phyloP scores from a whole-genome alignment of 2,113 vertebrate species.

The Hemiscyllium ocellatum region DNA sequence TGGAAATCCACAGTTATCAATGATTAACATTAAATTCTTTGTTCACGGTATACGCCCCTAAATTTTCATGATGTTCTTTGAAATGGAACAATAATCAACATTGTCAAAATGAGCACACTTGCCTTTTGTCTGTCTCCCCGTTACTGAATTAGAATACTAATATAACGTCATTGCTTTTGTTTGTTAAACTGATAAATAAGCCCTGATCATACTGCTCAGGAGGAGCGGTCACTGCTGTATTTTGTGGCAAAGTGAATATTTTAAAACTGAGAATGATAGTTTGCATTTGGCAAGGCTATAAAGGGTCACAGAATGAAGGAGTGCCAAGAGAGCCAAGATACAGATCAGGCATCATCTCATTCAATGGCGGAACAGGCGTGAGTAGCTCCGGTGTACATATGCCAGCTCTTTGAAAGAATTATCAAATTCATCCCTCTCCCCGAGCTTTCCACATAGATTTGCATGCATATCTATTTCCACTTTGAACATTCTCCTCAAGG shows the following conservation, averaged over 20 bases:
- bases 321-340: background rate
- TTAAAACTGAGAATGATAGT: background rate
- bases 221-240: background rate
- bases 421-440: background rate
- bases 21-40: slow-evolving; percentile 11
- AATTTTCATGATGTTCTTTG: background rate
- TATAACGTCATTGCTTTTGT: background rate
- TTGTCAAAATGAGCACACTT: no score
- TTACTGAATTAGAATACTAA: background rate
- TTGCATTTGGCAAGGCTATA: background rate
- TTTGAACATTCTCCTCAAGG: background rate
- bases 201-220: background rate
- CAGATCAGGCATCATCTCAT: background rate
- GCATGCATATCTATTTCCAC: background rate
- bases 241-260: background rate
- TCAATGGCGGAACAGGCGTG: background rate
- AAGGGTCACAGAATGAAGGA: no score
- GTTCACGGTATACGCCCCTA: background rate
- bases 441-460: background rate
- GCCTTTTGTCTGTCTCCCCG: no score
- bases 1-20: background rate
- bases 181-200: background rate
- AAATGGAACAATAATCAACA: background rate
- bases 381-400: background rate
- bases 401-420: background rate